Base-by-base conservation (phyloP, 2,888 invertebrate genomes). In the Yponomeuta plumbellus region DNA sequence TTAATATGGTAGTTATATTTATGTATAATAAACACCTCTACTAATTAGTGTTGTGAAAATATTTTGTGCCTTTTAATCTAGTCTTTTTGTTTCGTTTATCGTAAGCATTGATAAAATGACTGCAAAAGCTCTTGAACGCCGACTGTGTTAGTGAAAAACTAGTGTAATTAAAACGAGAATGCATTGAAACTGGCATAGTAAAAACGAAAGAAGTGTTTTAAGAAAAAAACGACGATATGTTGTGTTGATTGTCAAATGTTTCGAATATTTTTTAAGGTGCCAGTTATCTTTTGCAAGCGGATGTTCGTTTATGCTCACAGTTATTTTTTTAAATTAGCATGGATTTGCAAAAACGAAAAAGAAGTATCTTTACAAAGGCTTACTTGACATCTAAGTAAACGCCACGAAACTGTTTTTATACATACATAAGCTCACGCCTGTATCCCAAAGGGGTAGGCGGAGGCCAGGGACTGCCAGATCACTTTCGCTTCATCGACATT, bases 11-110 rank as follows among this genome's bases (percentile, higher is more conserved):
- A 57, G 26, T 66, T 40, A 65, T 61, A 68, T 62, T 66, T 63
- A 59, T 69, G 52, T 67, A 61, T 65, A 20, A 21, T 10, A 59
- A 20, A 59, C 22, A 22, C 34, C n/a, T 66, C 17, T 65, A 57
- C 17, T 65, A 22, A 56, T 64, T 34, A 64, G 52, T 66, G 40
- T 68, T 66, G 66, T 67, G 67, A 67, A 62, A 59, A 64, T 59
- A 59, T 77, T 80, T 75, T 73, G 83, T 85, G 85, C 85, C 85
- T 85, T 83, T 76, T 70, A 78, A 74, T 86, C 86, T 86, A 86
- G 86, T 86, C 86, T 80, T 8, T 34, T 34, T 73, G 68, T 71
- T 59, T 74, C 76, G 70, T 71, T 63, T 39, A 22, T 61, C 1
- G 44, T 52, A 52, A 61, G 61, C 34, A 26, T 61, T 11, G 21